These are phyloP conservation scores for Carposina sasakii DNA, from an alignment of 1,140 invertebrate genomes.

Conservation along the genomic window DNA sequence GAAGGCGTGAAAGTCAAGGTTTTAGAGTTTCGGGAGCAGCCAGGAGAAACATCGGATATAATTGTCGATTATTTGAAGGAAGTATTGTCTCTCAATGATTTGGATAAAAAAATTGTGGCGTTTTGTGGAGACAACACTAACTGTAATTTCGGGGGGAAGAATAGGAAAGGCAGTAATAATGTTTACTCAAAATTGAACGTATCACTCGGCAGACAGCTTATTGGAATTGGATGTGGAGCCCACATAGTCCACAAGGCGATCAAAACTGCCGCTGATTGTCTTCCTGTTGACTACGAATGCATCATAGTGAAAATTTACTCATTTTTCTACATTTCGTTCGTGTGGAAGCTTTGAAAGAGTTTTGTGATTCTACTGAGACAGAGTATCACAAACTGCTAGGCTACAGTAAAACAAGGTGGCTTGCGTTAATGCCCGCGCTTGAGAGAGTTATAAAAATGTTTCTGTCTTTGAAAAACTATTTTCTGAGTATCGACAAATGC, in stretches of 20 bases:
- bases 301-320: constrained; percentile 37
- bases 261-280: constrained; percentile 36
- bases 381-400: constrained; percentile 32
- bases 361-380: constrained; percentile 22
- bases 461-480: constrained; percentile 28
- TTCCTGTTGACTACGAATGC: constrained; percentile 32
- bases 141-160: constrained; percentile 15
- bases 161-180: too few relatives aligned
- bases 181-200: constrained; percentile 12
- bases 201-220: constrained; percentile 3
- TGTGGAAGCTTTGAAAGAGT: constrained; percentile 24
- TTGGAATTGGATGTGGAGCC: constrained; percentile 30
- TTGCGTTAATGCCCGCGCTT: constrained; percentile 23
- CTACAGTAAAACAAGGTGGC: constrained; percentile 30
- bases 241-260: constrained; percentile 47
- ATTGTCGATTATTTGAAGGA: too few relatives aligned
- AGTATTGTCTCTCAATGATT: too few relatives aligned
- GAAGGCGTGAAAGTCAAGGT: constrained; percentile 35
- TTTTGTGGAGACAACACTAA: constrained; percentile 27
- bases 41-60: too few relatives aligned
- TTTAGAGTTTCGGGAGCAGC: constrained; percentile 39
- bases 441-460: constrained; percentile 30
- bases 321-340: too few relatives aligned
- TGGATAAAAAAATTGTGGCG: constrained; percentile 29
- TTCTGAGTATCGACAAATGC: constrained; percentile 34